phyloP scores from a whole-genome alignment of 2,113 vertebrate genomes.

The Cyphomyrus discorhynchus region DNA sequence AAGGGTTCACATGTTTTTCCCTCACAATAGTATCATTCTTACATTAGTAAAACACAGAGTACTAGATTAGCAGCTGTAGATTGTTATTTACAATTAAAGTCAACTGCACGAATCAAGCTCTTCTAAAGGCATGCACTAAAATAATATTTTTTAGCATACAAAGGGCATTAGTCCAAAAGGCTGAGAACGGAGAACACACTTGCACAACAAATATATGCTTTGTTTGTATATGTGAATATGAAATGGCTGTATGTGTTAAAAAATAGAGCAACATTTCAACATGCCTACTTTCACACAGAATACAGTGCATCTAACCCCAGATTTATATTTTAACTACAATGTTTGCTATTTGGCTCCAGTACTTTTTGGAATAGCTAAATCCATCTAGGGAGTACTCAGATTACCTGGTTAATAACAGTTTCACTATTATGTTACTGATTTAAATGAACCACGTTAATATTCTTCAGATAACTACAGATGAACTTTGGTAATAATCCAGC shows the following conservation, averaged over 20 bases:
- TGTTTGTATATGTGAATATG: background rate
- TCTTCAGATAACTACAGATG: background rate
- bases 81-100: background rate
- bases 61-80: background rate
- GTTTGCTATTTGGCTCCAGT: background rate
- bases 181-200: constrained; percentile 26
- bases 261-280: background rate
- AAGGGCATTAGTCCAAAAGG: constrained; percentile 35
- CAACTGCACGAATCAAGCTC: background rate
- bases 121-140: constrained; percentile 18
- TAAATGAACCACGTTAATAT: background rate
- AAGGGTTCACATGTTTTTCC: background rate
- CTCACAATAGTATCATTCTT: background rate
- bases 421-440: background rate
- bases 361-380: background rate
- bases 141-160: constrained; percentile 26
- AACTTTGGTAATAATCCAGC: background rate
- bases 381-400: background rate
- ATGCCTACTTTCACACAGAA: background rate
- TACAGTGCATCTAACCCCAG: background rate
- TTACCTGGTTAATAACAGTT: background rate
- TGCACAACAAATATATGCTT: constrained; percentile 37
- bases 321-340: background rate
- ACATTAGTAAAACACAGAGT: background rate
- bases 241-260: background rate